Evolutionary conservation across 2,888 invertebrate species (phyloP).

Genomic region (Nephrocerus scutellatus): DNA sequence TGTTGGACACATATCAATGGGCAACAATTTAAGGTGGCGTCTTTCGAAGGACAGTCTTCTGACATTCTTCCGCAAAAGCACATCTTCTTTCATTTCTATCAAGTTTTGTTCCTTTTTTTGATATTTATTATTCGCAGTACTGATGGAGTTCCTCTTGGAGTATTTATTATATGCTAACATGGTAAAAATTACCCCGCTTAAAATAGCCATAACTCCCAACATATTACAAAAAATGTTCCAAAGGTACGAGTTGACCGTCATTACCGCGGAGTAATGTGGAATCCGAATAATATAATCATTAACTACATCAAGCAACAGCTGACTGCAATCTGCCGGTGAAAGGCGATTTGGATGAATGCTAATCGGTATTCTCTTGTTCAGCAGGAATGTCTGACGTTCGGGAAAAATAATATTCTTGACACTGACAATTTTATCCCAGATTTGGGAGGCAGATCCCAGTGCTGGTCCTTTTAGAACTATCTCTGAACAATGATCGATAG

Average conservation of each 20-base stretch:
- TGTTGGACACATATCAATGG: too few species aligned
- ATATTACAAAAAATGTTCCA: constrained; percentile 24
- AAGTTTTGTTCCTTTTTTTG: too few species aligned
- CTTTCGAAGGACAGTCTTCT: too few species aligned
- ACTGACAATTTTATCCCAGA: constrained; percentile 21
- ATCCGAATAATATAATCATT: constrained; percentile 26
- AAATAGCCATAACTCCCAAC: constrained; percentile 20
- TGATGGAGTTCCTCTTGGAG: too few species aligned
- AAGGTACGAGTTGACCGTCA: constrained; percentile 22
- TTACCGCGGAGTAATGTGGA: constrained; percentile 24
- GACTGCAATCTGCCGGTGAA: constrained; percentile 23
- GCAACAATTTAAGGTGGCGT: too few species aligned
- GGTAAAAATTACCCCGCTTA: too few species aligned
- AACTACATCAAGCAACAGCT: constrained; percentile 24
- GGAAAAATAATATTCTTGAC: constrained; percentile 28
- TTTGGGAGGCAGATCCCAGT: constrained; percentile 14
- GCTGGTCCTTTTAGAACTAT: constrained; percentile 10
- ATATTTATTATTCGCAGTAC: too few species aligned
- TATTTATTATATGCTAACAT: too few species aligned
- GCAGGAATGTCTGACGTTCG: constrained; percentile 19
- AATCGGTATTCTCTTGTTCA: constrained; percentile 24
- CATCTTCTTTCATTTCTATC: too few species aligned
- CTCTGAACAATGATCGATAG: constrained; percentile 24
- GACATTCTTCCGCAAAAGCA: too few species aligned
- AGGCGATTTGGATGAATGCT: constrained; percentile 25